phyloP scores from a whole-genome alignment of 2,113 vertebrate genomes.

The Galeopterus variegatus region DNA sequence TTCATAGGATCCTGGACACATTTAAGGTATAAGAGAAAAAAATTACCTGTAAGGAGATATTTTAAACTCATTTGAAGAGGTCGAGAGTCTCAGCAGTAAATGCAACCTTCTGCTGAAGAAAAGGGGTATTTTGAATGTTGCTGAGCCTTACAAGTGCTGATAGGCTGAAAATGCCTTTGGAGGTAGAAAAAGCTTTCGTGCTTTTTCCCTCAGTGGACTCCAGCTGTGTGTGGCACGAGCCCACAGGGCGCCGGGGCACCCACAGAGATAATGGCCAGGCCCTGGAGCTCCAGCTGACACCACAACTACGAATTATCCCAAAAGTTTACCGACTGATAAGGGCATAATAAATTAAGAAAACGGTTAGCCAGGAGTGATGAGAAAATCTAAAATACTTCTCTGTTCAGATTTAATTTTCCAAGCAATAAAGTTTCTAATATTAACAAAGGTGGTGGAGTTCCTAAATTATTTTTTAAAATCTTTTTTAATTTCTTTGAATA shows the following conservation, averaged over 20 bases:
- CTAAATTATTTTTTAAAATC: constrained; percentile 71
- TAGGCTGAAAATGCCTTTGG: constrained; percentile 50
- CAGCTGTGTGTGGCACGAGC: constrained; percentile 57
- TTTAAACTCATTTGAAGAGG: constrained; percentile 71
- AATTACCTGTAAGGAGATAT: constrained; percentile 11
- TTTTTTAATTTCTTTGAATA: constrained; percentile 72
- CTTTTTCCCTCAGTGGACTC: constrained; percentile 27
- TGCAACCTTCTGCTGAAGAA: constrained; percentile 54
- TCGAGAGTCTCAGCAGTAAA: constrained; percentile 37
- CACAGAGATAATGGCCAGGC: constrained; percentile 63
- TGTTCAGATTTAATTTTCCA: constrained; percentile 81
- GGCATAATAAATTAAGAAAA: constrained; percentile 77
- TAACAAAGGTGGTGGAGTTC: constrained; percentile 68
- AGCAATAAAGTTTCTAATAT: constrained; percentile 80
- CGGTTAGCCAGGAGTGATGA: constrained; percentile 69
- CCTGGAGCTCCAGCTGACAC: constrained; percentile 40
- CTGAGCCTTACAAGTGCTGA: constrained; percentile 53
- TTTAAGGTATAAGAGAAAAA: constrained; percentile 41
- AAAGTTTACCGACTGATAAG: constrained; percentile 70
- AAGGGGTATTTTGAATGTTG: constrained; percentile 51
- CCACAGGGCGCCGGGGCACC: not conserved
- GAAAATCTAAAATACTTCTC: constrained; percentile 74
- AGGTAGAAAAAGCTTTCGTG: constrained; percentile 45
- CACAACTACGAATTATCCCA: not conserved
- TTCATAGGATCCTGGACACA: not conserved